Percentiles rank a stretch among this genome's conserved stretches.
These are phyloP conservation scores for Drosophila atroscutellata DNA, from an alignment of 2,888 invertebrate genomes.

Conservation along the genomic window DNA sequence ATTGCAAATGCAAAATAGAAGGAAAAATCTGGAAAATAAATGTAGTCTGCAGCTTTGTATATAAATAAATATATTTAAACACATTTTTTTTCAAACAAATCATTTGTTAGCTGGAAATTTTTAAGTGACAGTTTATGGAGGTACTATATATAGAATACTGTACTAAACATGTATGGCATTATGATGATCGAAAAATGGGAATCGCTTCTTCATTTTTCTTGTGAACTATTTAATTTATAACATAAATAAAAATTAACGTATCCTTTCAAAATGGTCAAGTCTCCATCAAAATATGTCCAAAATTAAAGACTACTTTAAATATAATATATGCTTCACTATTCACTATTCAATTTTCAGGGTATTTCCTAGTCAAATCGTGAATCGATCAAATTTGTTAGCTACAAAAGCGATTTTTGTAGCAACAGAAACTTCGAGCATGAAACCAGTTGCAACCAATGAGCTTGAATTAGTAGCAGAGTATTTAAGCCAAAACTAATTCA, in stretches of 20 bases:
- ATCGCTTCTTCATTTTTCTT: neutral
- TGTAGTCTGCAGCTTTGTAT: accelerated
- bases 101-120: neutral
- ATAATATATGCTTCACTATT: too few relatives aligned
- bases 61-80: neutral
- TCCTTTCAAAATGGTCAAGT: neutral
- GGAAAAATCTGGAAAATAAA: neutral
- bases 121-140: neutral
- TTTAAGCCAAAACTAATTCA: neutral
- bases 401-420: conserved; percentile 1
- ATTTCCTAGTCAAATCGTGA: neutral
- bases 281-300: neutral
- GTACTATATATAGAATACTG: neutral
- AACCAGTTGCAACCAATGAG: neutral
- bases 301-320: neutral
- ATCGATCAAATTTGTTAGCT: neutral
- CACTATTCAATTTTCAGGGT: neutral
- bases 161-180: neutral
- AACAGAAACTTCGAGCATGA: conserved; percentile 11
- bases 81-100: neutral
- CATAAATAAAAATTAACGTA: neutral
- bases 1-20: neutral
- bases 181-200: neutral
- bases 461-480: neutral
- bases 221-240: neutral